phyloP scores from a whole-genome alignment of 2,888 invertebrate species.

The Drosophila parthenogenetica region DNA sequence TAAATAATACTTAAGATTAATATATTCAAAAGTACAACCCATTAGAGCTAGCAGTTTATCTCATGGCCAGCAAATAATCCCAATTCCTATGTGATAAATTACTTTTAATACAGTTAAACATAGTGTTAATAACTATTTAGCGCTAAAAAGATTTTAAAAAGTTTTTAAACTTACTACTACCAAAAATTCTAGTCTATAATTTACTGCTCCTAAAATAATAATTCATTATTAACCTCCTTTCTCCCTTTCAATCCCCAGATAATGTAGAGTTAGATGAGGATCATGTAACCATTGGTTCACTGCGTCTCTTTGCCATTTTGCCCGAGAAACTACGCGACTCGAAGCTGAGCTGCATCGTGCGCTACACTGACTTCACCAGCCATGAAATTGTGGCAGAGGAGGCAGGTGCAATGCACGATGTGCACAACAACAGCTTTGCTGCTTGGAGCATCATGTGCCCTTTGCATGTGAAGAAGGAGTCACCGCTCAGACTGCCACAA shows the following conservation, averaged over 20 bases:
- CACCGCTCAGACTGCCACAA: slow-evolving; percentile 72
- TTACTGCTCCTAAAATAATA: too few species aligned
- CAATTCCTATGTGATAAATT: too few species aligned
- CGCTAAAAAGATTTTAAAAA: too few species aligned
- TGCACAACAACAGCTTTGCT: slow-evolving; percentile 85
- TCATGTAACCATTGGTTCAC: slow-evolving; percentile 65
- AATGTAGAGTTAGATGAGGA: slow-evolving; percentile 56
- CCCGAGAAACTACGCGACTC: slow-evolving; percentile 68
- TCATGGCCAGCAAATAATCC: too few species aligned
- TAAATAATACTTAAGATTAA: too few species aligned
- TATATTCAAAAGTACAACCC: too few species aligned
- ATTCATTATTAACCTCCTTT: too few species aligned
- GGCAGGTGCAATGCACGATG: slow-evolving; percentile 85
- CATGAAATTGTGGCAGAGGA: slow-evolving; percentile 77
- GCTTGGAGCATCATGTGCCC: slow-evolving; percentile 85
- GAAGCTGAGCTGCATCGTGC: slow-evolving; percentile 74
- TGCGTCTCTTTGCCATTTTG: slow-evolving; percentile 81
- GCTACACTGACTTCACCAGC: slow-evolving; percentile 76
- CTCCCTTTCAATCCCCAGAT: slow-evolving; percentile 22
- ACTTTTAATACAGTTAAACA: too few species aligned
- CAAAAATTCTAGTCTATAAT: too few species aligned
- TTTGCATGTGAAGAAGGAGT: slow-evolving; percentile 54
- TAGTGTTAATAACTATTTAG: too few species aligned
- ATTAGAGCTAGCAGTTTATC: too few species aligned
- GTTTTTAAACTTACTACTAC: too few species aligned